A percentile compares a stretch with the other conserved stretches of the same genome.
These are phyloP conservation scores for Arremon aurantiirostris DNA, from an alignment of 2,797 vertebrate species.

Conservation along the genomic window DNA sequence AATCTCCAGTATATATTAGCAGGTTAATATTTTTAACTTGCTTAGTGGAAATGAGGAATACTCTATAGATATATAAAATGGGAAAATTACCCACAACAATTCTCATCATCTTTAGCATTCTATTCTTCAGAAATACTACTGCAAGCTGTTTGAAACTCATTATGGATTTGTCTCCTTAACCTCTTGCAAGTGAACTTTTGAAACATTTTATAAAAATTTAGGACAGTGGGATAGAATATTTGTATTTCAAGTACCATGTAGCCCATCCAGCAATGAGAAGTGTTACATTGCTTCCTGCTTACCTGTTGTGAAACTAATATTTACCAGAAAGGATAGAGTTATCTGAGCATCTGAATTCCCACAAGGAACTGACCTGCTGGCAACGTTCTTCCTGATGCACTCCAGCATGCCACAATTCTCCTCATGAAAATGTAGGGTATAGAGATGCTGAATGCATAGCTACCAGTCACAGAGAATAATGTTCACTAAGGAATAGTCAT, in stretches of 20 bases:
- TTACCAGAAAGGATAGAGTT: not conserved
- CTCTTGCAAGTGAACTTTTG: not conserved
- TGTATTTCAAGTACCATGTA: not conserved
- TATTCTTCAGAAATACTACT: not conserved
- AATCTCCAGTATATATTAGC: not conserved
- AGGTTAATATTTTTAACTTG: not conserved
- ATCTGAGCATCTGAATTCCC: not conserved
- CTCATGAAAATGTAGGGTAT: not conserved
- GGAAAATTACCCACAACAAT: not conserved
- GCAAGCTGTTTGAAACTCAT: not conserved
- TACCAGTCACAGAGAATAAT: not conserved
- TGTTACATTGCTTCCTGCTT: not conserved
- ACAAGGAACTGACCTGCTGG: not conserved
- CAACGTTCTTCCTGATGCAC: not conserved
- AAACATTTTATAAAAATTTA: not conserved
- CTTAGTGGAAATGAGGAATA: not conserved
- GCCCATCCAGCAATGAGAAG: not conserved
- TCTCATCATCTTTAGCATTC: not conserved
- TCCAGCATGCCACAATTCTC: not conserved
- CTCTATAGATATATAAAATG: not conserved
- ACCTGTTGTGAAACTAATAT: constrained; percentile 1
- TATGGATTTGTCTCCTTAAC: not conserved
- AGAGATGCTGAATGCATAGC: not conserved
- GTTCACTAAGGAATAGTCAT: not conserved
- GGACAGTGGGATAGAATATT: not conserved